Conservation (phyloP, 1,140 invertebrate genomes). For the Thalassaphorura encarpata region DNA sequence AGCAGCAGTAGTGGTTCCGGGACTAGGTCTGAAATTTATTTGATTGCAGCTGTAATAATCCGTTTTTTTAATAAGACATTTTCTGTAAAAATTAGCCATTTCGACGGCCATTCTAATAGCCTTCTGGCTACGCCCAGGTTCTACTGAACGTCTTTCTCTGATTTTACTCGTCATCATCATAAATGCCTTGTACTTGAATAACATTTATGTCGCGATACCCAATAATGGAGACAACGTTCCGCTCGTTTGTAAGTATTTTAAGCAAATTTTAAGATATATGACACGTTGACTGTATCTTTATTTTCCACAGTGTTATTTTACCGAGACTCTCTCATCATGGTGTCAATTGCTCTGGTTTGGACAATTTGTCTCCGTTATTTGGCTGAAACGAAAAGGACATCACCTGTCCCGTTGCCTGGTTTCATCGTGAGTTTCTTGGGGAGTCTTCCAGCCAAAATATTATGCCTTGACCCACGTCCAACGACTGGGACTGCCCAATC, state of each 20-base stretch:
- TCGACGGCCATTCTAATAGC: constrained; percentile 20
- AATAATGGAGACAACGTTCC: constrained; percentile 29
- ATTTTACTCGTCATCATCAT: constrained; percentile 18
- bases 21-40: constrained; percentile 15
- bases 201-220: constrained; percentile 23
- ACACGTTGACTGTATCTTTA: background rate
- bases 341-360: constrained; percentile 26
- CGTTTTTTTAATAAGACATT: background rate
- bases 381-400: constrained; percentile 23
- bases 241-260: constrained; percentile 23
- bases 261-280: background rate
- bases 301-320: constrained; percentile 25
- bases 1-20: constrained; percentile 26
- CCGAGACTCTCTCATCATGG: constrained; percentile 30
- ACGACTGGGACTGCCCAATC: background rate
- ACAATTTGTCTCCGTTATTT: constrained; percentile 30
- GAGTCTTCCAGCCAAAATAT: constrained; percentile 21
- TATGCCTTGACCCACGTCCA: constrained; percentile 31
- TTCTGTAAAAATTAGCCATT: too few relatives aligned
- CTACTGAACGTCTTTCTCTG: constrained; percentile 17
- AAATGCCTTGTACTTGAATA: constrained; percentile 20
- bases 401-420: constrained; percentile 28
- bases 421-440: constrained; percentile 22
- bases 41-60: too few relatives aligned
- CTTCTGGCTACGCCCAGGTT: constrained; percentile 27